A percentile compares a stretch with the other conserved stretches of the same genome.
These are phyloP conservation scores for Agriopis leucophaearia DNA, from an alignment of 2,888 invertebrate genomes.

Conservation along the genomic window DNA sequence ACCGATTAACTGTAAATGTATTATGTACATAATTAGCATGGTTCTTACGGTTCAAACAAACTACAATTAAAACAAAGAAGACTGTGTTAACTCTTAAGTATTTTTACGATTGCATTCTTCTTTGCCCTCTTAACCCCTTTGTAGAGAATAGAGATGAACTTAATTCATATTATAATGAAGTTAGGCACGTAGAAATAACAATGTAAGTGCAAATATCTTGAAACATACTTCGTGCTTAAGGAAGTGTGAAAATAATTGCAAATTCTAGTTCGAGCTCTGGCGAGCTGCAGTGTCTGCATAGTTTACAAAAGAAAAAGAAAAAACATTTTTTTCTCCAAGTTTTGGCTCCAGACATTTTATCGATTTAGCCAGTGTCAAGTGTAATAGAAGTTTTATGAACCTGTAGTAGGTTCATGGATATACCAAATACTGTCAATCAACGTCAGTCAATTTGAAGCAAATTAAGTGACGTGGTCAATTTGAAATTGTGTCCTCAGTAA, in stretches of 20 bases:
- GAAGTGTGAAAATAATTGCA: not conserved
- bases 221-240: not conserved
- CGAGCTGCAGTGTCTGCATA: not conserved
- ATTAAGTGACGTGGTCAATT: not conserved
- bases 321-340: too few species aligned
- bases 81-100: constrained; percentile 9
- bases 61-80: constrained; percentile 21
- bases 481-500: too few species aligned
- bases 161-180: not conserved
- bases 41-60: constrained; percentile 16
- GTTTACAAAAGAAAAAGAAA: not conserved
- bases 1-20: constrained; percentile 16
- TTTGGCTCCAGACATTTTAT: too few species aligned
- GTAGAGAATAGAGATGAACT: not conserved
- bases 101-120: constrained; percentile 16
- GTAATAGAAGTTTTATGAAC: too few species aligned
- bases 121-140: constrained; percentile 4
- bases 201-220: not conserved
- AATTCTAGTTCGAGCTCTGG: not conserved
- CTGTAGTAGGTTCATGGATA: too few species aligned
- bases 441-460: not conserved
- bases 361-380: too few species aligned
- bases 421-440: too few species aligned
- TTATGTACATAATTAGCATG: not conserved
- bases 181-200: not conserved